Percentiles rank a stretch among this genome's conserved stretches.
Conservation (phyloP, 1,140 invertebrate genomes). For the Oryctes rhinoceros region DNA sequence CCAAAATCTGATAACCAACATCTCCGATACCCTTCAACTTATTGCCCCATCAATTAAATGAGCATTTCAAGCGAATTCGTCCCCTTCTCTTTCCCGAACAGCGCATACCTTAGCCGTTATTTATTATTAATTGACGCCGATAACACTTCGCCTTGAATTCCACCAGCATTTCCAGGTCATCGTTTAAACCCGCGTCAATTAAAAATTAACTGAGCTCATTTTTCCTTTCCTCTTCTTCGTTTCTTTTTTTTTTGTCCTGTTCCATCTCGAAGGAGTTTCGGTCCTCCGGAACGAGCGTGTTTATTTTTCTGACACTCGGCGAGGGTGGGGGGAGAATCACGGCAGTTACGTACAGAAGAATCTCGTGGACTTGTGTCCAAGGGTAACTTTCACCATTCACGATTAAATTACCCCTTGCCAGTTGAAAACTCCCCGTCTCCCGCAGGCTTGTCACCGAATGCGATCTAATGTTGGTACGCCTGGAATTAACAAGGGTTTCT, state of each 20-base stretch:
- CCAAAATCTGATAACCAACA: too few relatives aligned
- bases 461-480: slow-evolving; percentile 55
- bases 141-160: slow-evolving; percentile 46
- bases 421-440: not conserved
- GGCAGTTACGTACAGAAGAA: not conserved
- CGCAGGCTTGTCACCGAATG: slow-evolving; percentile 42
- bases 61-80: slow-evolving; percentile 36
- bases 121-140: slow-evolving; percentile 47
- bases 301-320: slow-evolving; percentile 45
- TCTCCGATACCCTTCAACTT: not conserved
- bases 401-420: slow-evolving; percentile 38
- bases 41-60: not conserved
- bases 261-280: not conserved
- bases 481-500: slow-evolving; percentile 57
- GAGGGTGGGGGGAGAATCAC: slow-evolving; percentile 10
- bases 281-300: slow-evolving; percentile 42
- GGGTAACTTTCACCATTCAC: slow-evolving; percentile 46
- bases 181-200: slow-evolving; percentile 47
- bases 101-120: slow-evolving; percentile 20
- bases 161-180: slow-evolving; percentile 40
- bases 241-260: not conserved
- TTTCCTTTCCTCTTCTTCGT: slow-evolving; percentile 9
- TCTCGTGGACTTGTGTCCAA: slow-evolving; percentile 43
- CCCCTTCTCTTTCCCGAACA: not conserved
- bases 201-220: slow-evolving; percentile 45